These are phyloP conservation scores for Patella caerulea DNA, from an alignment of 2,888 invertebrate genomes.

Conservation along the genomic window DNA sequence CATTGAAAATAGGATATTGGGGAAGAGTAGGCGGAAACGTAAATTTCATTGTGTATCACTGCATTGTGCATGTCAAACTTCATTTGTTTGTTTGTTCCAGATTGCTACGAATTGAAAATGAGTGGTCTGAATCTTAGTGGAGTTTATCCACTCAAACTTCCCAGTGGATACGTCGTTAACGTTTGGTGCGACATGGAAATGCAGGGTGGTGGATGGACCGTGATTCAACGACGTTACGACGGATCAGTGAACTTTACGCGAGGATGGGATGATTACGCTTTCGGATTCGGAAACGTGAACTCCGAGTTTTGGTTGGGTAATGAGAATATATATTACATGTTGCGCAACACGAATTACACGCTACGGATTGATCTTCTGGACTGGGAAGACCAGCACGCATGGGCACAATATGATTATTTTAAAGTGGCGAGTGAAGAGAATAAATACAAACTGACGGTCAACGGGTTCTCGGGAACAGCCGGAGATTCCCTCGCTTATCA, in stretches of 20 bases:
- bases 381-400: constrained; percentile 85
- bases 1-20: background rate
- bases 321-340: constrained; percentile 84
- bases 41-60: background rate
- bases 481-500: constrained; percentile 90
- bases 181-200: constrained; percentile 79
- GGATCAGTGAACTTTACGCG: constrained; percentile 86
- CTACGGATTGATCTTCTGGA: constrained; percentile 87
- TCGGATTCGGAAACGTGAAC: constrained; percentile 82
- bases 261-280: constrained; percentile 85
- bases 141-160: constrained; percentile 80
- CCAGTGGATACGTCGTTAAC: constrained; percentile 78
- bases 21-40: background rate
- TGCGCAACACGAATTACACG: constrained; percentile 71
- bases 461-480: constrained; percentile 81
- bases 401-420: constrained; percentile 84
- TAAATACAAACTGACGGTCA: constrained; percentile 82
- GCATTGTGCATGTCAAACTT: background rate
- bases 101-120: constrained; percentile 75
- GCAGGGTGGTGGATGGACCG: constrained; percentile 78
- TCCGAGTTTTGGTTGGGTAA: constrained; percentile 92
- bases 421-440: constrained; percentile 78
- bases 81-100: constrained; percentile 55
- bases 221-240: constrained; percentile 85
- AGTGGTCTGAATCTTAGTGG: constrained; percentile 79